Percentiles rank a stretch among this genome's conserved stretches.
Conservation (phyloP, 1,140 invertebrate genomes). For the Orussus abietinus region DNA sequence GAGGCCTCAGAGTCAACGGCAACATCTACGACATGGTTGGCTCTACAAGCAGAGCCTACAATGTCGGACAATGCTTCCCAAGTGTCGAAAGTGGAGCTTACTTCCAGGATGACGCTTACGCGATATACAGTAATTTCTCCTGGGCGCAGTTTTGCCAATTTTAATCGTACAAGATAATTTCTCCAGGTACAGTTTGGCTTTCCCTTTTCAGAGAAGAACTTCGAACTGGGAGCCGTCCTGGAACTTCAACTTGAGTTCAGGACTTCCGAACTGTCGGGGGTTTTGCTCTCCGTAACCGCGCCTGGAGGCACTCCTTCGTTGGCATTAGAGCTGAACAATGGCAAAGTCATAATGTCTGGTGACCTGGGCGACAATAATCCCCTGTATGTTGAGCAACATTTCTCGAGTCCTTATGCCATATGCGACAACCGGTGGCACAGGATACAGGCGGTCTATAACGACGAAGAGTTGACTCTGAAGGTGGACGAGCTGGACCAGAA, state of each 20-base stretch:
- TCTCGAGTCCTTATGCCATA: constrained; percentile 62
- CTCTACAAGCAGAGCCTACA: constrained; percentile 61
- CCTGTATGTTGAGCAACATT: constrained; percentile 56
- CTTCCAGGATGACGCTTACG: constrained; percentile 79
- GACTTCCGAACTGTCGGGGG: constrained; percentile 75
- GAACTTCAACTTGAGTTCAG: constrained; percentile 80
- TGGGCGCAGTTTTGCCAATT: too few relatives aligned
- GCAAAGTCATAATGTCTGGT: constrained; percentile 70
- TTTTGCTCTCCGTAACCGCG: constrained; percentile 72
- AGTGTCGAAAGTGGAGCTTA: constrained; percentile 81
- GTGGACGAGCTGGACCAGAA: constrained; percentile 65
- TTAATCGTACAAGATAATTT: not conserved
- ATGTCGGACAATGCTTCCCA: constrained; percentile 84
- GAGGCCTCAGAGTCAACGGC: constrained; percentile 71
- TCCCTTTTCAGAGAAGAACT: constrained; percentile 62
- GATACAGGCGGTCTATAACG: constrained; percentile 69
- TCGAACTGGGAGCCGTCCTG: constrained; percentile 64
- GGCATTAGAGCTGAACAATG: constrained; percentile 73
- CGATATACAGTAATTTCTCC: constrained; percentile 71
- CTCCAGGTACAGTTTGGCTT: constrained; percentile 10
- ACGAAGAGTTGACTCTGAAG: constrained; percentile 65
- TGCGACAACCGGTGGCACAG: constrained; percentile 89
- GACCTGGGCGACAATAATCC: constrained; percentile 63
- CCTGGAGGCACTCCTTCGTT: constrained; percentile 62
- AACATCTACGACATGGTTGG: constrained; percentile 71